Conservation (phyloP, 2,113 vertebrate genomes). For the Anhinga anhinga region DNA sequence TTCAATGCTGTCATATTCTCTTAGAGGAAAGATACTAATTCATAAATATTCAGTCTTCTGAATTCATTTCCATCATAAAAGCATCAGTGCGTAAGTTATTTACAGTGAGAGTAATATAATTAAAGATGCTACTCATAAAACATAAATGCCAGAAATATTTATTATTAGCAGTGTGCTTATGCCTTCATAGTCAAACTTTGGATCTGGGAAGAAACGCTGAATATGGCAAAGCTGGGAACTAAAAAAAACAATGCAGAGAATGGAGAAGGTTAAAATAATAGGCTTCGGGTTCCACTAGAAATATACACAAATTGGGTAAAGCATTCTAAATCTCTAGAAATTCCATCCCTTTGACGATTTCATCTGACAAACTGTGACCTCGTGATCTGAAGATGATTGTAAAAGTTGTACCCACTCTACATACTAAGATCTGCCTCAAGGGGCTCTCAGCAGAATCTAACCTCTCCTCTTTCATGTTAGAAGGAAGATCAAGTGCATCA, state of each 20-base stretch:
- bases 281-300: background rate
- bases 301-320: background rate
- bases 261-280: background rate
- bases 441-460: background rate
- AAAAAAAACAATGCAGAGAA: background rate
- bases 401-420: background rate
- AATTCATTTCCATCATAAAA: conserved; percentile 68
- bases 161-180: conserved; percentile 29
- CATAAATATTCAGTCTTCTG: conserved; percentile 62
- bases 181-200: background rate
- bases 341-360: background rate
- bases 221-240: background rate
- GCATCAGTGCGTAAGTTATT: conserved; percentile 57
- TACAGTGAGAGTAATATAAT: conserved; percentile 60
- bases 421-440: background rate
- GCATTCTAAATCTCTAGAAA: background rate
- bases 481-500: background rate
- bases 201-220: background rate
- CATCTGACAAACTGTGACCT: background rate
- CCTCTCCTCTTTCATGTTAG: background rate
- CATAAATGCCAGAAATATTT: conserved; percentile 50
- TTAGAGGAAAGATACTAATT: conserved; percentile 54
- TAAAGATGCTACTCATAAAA: conserved; percentile 45
- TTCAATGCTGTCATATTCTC: conserved; percentile 51
- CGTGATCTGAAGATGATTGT: background rate